These are phyloP conservation scores for Zoanthus sansibaricus DNA, from an alignment of 92 coral and sea anemone species.

Conservation along the genomic window DNA sequence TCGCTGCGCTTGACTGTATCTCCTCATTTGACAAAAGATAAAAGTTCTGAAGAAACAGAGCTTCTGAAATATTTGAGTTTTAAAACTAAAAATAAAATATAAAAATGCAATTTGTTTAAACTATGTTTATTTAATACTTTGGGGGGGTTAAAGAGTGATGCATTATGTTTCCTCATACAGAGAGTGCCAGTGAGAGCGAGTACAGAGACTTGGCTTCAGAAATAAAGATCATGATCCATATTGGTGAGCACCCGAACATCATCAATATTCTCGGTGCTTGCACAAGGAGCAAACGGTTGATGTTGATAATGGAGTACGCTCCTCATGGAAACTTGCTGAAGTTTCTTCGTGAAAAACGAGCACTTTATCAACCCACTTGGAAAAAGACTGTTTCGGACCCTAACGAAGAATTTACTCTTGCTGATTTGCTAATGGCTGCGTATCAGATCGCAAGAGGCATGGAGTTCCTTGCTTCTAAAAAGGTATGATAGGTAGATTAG, in stretches of 20 bases:
- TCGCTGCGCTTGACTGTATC: too few species aligned
- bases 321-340: slow-evolving; percentile 82
- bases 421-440: slow-evolving; percentile 78
- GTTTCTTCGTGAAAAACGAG: slow-evolving; percentile 79
- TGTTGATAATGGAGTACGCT: slow-evolving; percentile 90
- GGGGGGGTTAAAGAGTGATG: too few species aligned
- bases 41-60: too few species aligned
- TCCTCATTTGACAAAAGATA: too few species aligned
- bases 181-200: slow-evolving; percentile 72
- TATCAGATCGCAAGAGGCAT: slow-evolving; percentile 84
- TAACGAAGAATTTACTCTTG: slow-evolving; percentile 81
- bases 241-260: slow-evolving; percentile 88
- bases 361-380: slow-evolving; percentile 77
- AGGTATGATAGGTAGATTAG: slow-evolving; percentile 47
- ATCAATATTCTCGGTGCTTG: slow-evolving; percentile 93
- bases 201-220: slow-evolving; percentile 91
- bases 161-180: slow-evolving; percentile 35
- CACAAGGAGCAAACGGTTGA: slow-evolving; percentile 80
- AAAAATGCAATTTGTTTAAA: too few species aligned
- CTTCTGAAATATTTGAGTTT: too few species aligned
- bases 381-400: slow-evolving; percentile 74
- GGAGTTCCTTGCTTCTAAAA: slow-evolving; percentile 84
- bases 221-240: slow-evolving; percentile 82
- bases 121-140: too few species aligned
- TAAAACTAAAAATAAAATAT: too few species aligned